Conservation (phyloP, 2,888 invertebrate species). For the Erannis defoliaria region DNA sequence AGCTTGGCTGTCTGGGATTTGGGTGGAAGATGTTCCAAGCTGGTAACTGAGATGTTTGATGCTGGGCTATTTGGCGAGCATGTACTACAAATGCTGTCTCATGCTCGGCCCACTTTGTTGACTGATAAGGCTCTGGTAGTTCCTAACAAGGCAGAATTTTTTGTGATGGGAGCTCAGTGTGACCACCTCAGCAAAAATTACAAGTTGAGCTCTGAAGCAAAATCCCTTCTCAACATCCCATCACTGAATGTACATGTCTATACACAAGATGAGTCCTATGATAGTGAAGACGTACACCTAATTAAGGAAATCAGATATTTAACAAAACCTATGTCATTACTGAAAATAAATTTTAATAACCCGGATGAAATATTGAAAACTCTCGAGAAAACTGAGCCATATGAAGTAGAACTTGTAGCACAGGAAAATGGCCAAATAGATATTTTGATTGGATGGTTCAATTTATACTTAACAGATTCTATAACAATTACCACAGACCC, state of each 20-base stretch:
- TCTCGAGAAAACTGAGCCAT: constrained; percentile 67
- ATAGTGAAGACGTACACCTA: constrained; percentile 88
- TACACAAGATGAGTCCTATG: constrained; percentile 87
- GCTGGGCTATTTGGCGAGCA: constrained; percentile 93
- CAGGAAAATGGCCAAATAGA: constrained; percentile 85
- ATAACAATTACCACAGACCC: constrained; percentile 88
- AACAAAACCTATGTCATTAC: constrained; percentile 84
- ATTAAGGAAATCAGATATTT: constrained; percentile 85
- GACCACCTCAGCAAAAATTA: constrained; percentile 79
- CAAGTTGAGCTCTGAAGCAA: constrained; percentile 64
- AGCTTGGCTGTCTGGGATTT: constrained; percentile 82
- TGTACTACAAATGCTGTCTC: constrained; percentile 88
- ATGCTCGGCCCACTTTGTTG: constrained; percentile 90
- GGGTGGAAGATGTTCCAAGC: constrained; percentile 85
- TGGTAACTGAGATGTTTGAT: constrained; percentile 93
- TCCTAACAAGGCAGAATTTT: constrained; percentile 88
- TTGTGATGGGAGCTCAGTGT: constrained; percentile 88
- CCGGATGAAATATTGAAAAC: constrained; percentile 75
- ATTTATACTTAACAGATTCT: constrained; percentile 88
- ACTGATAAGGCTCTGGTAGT: constrained; percentile 81
- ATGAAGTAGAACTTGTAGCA: constrained; percentile 68
- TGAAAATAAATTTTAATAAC: constrained; percentile 89
- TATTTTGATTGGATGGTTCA: constrained; percentile 91
- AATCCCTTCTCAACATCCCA: constrained; percentile 63
- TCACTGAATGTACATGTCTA: constrained; percentile 53